Evolutionary conservation across 2,888 invertebrate genomes (phyloP).

Genomic region (Cheiracanthium punctorium): DNA sequence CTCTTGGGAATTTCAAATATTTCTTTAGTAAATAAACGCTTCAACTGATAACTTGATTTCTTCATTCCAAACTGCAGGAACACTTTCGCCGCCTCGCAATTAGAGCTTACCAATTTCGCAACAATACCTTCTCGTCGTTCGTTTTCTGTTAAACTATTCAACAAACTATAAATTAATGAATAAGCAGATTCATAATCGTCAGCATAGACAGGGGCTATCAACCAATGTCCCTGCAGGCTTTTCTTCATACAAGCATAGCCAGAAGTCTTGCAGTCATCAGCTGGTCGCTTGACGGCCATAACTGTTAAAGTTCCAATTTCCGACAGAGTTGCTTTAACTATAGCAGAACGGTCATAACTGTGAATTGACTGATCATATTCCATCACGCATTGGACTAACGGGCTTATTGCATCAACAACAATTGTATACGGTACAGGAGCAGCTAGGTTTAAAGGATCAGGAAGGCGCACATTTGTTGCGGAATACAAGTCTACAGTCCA

Average conservation of each 20-base stretch:
- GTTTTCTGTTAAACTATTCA: constrained; percentile 41
- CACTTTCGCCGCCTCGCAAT: constrained; percentile 54
- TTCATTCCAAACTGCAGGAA: constrained; percentile 63
- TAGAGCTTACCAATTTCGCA: constrained; percentile 69
- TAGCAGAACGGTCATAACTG: constrained; percentile 66
- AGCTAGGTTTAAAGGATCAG: background rate
- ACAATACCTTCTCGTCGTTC: constrained; percentile 63
- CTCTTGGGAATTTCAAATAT: constrained; percentile 65
- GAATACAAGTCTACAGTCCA: constrained; percentile 71
- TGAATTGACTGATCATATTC: constrained; percentile 68
- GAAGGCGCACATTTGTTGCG: constrained; percentile 3
- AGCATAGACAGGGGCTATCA: constrained; percentile 71
- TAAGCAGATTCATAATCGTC: constrained; percentile 68
- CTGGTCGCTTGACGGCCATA: constrained; percentile 49
- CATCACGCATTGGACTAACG: constrained; percentile 39
- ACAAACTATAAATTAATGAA: constrained; percentile 54
- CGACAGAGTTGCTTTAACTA: constrained; percentile 63
- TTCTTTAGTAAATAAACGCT: constrained; percentile 66
- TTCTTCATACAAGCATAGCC: constrained; percentile 71
- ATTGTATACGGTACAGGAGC: constrained; percentile 8
- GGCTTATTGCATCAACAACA: constrained; percentile 19
- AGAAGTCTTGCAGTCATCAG: constrained; percentile 25
- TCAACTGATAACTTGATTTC: constrained; percentile 59
- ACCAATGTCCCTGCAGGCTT: constrained; percentile 70
- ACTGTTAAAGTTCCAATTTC: constrained; percentile 64